phyloP scores from a whole-genome alignment of 2,797 vertebrate genomes.

The Carcharodon carcharias region DNA sequence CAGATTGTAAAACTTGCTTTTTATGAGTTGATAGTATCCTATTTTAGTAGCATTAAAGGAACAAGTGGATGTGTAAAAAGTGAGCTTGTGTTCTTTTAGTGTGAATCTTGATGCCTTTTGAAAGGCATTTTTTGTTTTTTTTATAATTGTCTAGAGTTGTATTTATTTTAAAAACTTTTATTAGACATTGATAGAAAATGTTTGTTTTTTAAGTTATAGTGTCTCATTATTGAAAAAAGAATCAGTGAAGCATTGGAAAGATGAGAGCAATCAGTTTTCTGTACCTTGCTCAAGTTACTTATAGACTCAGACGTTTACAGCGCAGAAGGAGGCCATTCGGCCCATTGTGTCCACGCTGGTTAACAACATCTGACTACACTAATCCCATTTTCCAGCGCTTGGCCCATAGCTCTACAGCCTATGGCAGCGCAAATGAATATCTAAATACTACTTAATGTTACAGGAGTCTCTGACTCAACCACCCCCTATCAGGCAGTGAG shows the following conservation, averaged over 20 bases:
- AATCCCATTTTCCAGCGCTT: too few species aligned
- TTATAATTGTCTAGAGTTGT: not conserved
- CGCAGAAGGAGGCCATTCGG: too few species aligned
- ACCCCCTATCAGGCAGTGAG: too few species aligned
- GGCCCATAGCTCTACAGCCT: too few species aligned
- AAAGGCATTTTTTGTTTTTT: not conserved
- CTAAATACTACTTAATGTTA: too few species aligned
- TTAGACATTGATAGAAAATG: not conserved
- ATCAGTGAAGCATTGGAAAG: not conserved
- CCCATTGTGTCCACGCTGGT: too few species aligned
- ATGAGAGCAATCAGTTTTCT: not conserved
- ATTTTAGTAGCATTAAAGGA: not conserved
- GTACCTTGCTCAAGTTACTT: not conserved
- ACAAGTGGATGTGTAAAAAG: not conserved
- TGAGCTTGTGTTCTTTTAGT: not conserved
- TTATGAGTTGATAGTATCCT: not conserved
- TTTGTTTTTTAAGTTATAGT: not conserved
- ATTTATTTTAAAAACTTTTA: not conserved
- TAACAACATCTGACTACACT: too few species aligned
- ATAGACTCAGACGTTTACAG: too few species aligned
- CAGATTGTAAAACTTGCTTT: slow-evolving; percentile 22
- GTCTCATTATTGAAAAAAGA: too few species aligned
- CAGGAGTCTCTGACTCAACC: too few species aligned
- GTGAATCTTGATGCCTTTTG: not conserved
- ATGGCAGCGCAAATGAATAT: too few species aligned